Percentiles rank a stretch among this genome's conserved stretches.
These are phyloP conservation scores for Neoascia interrupta DNA, from an alignment of 2,888 invertebrate genomes.

Conservation along the genomic window DNA sequence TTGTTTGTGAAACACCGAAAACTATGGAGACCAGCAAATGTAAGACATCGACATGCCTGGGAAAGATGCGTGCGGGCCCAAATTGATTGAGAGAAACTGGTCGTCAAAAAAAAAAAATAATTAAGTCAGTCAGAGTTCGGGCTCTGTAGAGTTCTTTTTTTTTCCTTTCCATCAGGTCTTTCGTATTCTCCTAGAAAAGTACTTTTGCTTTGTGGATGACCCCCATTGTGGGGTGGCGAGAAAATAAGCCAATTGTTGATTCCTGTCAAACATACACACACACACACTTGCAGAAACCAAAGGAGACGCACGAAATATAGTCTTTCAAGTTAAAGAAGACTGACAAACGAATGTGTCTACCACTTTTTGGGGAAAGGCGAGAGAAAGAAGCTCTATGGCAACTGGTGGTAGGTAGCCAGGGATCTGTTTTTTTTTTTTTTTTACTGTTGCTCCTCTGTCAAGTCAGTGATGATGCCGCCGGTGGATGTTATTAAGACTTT, in stretches of 20 bases:
- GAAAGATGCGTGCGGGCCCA: constrained; percentile 39
- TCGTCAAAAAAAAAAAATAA: constrained; percentile 47
- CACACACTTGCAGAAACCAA: background rate
- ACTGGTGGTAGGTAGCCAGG: constrained; percentile 61
- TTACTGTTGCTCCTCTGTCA: constrained; percentile 23
- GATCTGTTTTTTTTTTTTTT: constrained; percentile 1
- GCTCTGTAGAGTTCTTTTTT: constrained; percentile 28
- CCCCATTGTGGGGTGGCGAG: constrained; percentile 22
- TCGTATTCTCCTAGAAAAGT: constrained; percentile 13
- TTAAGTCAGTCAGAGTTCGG: constrained; percentile 50
- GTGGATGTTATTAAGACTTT: constrained; percentile 40
- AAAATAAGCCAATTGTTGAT: constrained; percentile 55
- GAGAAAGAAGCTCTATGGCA: no score
- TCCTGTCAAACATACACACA: constrained; percentile 6
- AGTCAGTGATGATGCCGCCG: constrained; percentile 10
- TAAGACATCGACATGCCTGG: constrained; percentile 18
- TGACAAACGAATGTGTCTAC: constrained; percentile 59
- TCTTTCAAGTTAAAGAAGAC: constrained; percentile 28
- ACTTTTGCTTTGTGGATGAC: constrained; percentile 43
- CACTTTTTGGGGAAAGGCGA: constrained; percentile 24
- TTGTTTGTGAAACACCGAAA: constrained; percentile 31
- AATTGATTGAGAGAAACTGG: constrained; percentile 26
- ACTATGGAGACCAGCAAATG: constrained; percentile 56
- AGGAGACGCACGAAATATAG: constrained; percentile 6
- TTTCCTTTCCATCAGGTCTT: background rate